A percentile compares a stretch with the other conserved stretches of the same genome.
Evolutionary conservation across 2,113 vertebrate species (phyloP).

Genomic region (Nesogale talazaci): DNA sequence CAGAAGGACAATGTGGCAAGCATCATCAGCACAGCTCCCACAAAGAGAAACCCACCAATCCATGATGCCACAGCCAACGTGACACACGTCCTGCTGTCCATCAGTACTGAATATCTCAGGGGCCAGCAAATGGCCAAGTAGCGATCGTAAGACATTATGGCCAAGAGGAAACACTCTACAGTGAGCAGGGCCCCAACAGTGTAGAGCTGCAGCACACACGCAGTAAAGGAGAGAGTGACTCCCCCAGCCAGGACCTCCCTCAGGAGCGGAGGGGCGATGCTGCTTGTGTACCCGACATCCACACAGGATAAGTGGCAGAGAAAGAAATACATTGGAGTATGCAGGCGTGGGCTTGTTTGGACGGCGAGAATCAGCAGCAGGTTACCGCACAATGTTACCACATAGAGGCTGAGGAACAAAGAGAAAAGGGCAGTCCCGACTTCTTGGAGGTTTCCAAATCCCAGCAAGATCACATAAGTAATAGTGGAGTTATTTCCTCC

Average conservation of each 20-base stretch:
- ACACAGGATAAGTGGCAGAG: neutral
- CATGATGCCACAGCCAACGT: neutral
- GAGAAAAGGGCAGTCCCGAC: conserved; percentile 18
- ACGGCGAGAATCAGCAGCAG: neutral
- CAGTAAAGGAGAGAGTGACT: neutral
- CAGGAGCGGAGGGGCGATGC: neutral
- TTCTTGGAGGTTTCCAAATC: neutral
- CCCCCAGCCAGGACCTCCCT: neutral
- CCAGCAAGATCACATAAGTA: conserved; percentile 20
- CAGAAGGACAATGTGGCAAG: too few species aligned
- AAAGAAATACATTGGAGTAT: neutral
- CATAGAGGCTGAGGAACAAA: conserved; percentile 57
- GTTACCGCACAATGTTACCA: conserved; percentile 22
- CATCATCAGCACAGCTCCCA: conserved; percentile 11
- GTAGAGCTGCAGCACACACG: neutral
- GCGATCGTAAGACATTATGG: neutral
- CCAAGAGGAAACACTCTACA: conserved; percentile 10
- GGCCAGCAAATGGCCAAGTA: neutral
- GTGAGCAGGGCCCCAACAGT: neutral
- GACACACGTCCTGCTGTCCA: neutral
- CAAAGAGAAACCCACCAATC: neutral
- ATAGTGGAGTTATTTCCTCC: rapidly evolving
- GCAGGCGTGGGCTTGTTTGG: neutral
- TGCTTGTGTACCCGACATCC: neutral
- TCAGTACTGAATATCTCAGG: neutral